A percentile compares a stretch with the other conserved stretches of the same genome.
Conservation (phyloP, 2,113 vertebrate species). For the Thryonomys swinderianus region DNA sequence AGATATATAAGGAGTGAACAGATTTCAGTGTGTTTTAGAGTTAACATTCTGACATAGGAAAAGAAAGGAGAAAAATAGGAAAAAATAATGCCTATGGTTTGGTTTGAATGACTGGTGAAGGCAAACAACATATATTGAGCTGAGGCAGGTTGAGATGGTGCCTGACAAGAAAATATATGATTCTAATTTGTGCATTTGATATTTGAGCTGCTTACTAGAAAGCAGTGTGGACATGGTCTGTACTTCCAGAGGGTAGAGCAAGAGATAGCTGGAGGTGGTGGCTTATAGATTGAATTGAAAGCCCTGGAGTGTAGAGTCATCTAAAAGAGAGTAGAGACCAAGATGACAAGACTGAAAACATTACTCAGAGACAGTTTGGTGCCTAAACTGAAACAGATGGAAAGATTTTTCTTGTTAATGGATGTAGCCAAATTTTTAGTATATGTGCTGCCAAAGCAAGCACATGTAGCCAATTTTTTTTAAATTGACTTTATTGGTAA, state of each 20-base stretch:
- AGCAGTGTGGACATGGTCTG: background rate
- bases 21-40: background rate
- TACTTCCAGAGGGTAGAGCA: background rate
- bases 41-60: background rate
- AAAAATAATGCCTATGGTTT: background rate
- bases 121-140: background rate
- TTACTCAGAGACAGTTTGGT: background rate
- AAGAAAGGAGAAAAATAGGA: background rate
- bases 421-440: background rate
- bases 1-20: background rate
- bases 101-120: background rate
- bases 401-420: background rate
- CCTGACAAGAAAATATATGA: background rate
- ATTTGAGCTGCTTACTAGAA: background rate
- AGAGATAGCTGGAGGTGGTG: background rate
- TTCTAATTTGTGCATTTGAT: background rate
- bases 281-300: background rate
- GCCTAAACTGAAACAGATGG: background rate
- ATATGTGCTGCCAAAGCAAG: too few relatives aligned
- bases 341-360: background rate
- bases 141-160: background rate
- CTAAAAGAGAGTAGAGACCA: background rate
- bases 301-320: too few relatives aligned
- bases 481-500: too few relatives aligned
- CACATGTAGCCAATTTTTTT: too few relatives aligned